These are phyloP conservation scores for Hedya salicella DNA, from an alignment of 2,888 invertebrate genomes.

Conservation along the genomic window DNA sequence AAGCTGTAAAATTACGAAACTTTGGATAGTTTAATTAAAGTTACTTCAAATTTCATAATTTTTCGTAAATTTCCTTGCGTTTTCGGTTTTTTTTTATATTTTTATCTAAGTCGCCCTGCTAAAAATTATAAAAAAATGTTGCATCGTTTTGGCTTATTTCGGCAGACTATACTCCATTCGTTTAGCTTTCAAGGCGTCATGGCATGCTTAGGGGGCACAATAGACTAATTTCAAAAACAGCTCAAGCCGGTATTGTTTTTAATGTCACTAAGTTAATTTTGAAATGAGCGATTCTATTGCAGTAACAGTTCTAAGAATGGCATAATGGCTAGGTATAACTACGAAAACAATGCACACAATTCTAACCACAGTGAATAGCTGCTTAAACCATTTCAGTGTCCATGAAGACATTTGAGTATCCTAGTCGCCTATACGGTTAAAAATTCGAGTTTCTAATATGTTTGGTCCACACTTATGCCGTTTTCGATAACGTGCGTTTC, in stretches of 20 bases:
- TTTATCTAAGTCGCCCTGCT: no score
- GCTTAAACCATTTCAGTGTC: not conserved
- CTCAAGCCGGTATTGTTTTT: not conserved
- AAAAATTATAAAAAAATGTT: no score
- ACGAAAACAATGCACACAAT: constrained; percentile 1
- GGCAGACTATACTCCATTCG: constrained; percentile 27
- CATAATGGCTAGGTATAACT: constrained; percentile 2
- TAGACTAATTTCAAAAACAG: constrained; percentile 1
- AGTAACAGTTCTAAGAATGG: constrained; percentile 2
- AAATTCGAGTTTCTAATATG: no score
- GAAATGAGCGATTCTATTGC: constrained; percentile 2
- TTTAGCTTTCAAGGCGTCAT: constrained; percentile 22
- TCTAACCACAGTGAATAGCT: not conserved
- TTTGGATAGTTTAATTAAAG: no score
- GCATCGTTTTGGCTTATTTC: not conserved
- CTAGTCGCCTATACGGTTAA: no score
- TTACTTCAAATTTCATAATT: no score
- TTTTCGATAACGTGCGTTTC: no score
- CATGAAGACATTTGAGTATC: no score
- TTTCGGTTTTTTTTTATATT: no score
- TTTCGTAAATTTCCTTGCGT: no score
- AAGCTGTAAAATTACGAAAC: no score
- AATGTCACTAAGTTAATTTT: not conserved
- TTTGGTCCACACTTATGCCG: no score
- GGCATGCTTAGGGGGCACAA: constrained; percentile 23